phyloP scores from a whole-genome alignment of 1,140 invertebrate species.

The Anadara kagoshimensis region DNA sequence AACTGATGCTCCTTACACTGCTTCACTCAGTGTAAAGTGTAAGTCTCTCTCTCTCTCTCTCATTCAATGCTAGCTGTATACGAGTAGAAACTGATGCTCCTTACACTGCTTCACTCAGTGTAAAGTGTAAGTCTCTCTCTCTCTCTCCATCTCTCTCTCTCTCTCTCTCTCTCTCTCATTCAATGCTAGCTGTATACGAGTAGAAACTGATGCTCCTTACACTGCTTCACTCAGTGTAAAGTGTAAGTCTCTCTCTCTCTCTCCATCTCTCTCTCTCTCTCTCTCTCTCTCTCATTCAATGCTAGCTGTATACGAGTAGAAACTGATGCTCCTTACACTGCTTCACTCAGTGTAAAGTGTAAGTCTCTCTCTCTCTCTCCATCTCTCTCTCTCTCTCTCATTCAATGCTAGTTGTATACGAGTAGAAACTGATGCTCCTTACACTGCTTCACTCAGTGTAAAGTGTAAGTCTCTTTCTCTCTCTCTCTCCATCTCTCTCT shows the following conservation, averaged over 20 bases:
- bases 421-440: slow-evolving; percentile 17
- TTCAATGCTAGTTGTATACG: slow-evolving; percentile 29
- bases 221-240: slow-evolving; percentile 9
- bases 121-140: slow-evolving; percentile 16
- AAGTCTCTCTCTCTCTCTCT: background rate
- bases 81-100: slow-evolving; percentile 17
- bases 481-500: no score
- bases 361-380: background rate
- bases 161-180: slow-evolving; percentile 4
- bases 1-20: slow-evolving; percentile 9
- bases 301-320: slow-evolving; percentile 26
- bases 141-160: no score
- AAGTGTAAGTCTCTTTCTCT: slow-evolving; percentile 3
- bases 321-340: slow-evolving; percentile 9
- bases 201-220: slow-evolving; percentile 16
- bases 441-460: slow-evolving; percentile 2
- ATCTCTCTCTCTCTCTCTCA: no score
- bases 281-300: no score
- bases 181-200: slow-evolving; percentile 26
- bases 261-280: no score
- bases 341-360: slow-evolving; percentile 17
- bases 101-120: slow-evolving; percentile 4
- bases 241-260: slow-evolving; percentile 7
- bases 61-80: slow-evolving; percentile 28
- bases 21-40: slow-evolving; percentile 17